Evolutionary conservation across 2,888 invertebrate genomes (phyloP), one percentile per base, ranked within the genome.

Genomic region (Pyrrhia umbra): DNA sequence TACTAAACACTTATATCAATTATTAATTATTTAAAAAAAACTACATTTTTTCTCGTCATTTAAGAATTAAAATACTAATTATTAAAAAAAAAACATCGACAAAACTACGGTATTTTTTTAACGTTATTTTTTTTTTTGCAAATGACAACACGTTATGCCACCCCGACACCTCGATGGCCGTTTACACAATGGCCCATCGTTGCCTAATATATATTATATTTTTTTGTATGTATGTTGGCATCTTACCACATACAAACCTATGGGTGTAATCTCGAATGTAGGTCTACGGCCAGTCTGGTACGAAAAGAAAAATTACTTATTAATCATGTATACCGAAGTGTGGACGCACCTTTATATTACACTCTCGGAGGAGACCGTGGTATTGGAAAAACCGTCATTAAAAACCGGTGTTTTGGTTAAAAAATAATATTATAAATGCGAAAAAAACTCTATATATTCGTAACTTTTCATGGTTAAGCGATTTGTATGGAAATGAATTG

Each of bases 181-280:
- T 42, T 16, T 52, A 68, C 40, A 60, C 40, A 37, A 34, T 50
- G 76, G 77, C 43, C 64, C 70, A 75, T 49, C 39, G 56, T 70
- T 50, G 54, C 71, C 77, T 79, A 64, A 50, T 65, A 59, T 34
- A 34, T 34, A 34, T 34, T n/a, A 34, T n/a, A 34, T 68, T 55
- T 64, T 67, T 79, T 65, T 69, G 77, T 69, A 75, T 94, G 94
- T 94, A 94, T 94, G 94, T 91, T 93, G 94, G 94, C 85, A 84
- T 93, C 94, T 94, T 94, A 95, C 94, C 94, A 95, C 94, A 95
- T 95, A 95, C 94, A 94, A 94, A 95, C 94, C 94, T 94, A 94
- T 92, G 80, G 76, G 30, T 54, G 80, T 59, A 66, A 79, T 69
- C 81, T 85, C 79, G 86, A 83, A 84, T 84, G 85, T 87, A 80